Base-by-base conservation (phyloP, 2,113 vertebrate species). In the Syngnathus typhle region DNA sequence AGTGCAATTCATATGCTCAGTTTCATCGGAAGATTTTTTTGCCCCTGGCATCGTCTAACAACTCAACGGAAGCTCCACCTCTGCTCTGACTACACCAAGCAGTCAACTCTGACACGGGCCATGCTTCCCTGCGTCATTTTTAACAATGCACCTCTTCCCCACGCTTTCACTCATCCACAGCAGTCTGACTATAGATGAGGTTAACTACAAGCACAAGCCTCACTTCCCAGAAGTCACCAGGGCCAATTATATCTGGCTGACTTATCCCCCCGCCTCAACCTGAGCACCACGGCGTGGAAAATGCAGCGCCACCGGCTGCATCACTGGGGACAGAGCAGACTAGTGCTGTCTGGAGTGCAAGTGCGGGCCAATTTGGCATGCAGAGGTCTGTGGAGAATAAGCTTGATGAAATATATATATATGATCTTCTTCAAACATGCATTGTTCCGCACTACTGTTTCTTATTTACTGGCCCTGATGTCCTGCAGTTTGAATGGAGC, bases 371-470 rank as follows among this genome's bases (percentile, higher is more conserved):
- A 90, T 91, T 91, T 89, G 86, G 85, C 86, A 89, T 89, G 85
- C 87, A 83, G 76, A 79, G 78, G 83, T 84, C 88, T 83, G 75
- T 82, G 84, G 89, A 89, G 90, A 89, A 88, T 88, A 88, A 80
- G 82, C 75, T 84, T 85, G 83, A 90, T 91, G 82, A 91, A 90
- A 92, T 90, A 91, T 91, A 90, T 87, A 91, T 87, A 91, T 89
- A 89, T 87, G 87, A 90, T 91, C 86, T 86, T 89, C 83, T 88
- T 89, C 85, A 88, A 89, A 90, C 86, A 88, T 89, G 87, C 85
- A 89, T 91, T 90, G 89, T 91, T 91, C 86, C 74, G 61, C 81
- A 32, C 88, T 82, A 72, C 77, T 87, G 85, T 87, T 89, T 82
- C 83, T 89, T 82, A 85, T 87, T 80, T 82, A 72, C 72, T 74